Conservation (phyloP, 2,888 invertebrate genomes). For the Diarsia mendica region DNA sequence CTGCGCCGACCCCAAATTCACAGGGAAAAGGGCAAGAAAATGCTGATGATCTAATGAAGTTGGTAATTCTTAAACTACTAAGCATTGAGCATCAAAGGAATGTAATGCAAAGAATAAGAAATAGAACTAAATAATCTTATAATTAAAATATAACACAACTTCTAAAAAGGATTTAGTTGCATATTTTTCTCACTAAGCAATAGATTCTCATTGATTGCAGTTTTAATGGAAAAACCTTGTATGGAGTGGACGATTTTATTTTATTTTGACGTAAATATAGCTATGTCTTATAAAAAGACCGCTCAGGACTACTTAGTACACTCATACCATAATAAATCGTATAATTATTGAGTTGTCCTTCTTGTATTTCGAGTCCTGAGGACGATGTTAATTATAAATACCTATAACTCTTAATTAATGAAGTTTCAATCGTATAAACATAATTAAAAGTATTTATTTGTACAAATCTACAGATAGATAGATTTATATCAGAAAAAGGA, state of each 20-base stretch:
- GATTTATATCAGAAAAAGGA: background rate
- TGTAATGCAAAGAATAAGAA: background rate
- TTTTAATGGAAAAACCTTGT: conserved; percentile 51
- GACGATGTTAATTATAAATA: background rate
- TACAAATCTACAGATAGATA: background rate
- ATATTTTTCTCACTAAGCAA: background rate
- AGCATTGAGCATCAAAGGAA: background rate
- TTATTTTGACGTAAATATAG: conserved; percentile 31
- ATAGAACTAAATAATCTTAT: background rate
- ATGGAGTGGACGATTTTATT: conserved; percentile 18
- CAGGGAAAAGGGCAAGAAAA: too few relatives aligned
- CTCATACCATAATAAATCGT: conserved; percentile 28
- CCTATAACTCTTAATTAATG: background rate
- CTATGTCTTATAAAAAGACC: conserved; percentile 12
- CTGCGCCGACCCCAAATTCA: too few relatives aligned
- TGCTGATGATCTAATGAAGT: too few relatives aligned
- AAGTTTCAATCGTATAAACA: background rate
- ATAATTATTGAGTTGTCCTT: conserved; percentile 26
- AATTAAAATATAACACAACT: conserved; percentile 2
- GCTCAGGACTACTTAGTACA: conserved; percentile 6
- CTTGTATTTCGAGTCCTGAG: conserved; percentile 21
- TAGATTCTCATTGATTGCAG: conserved; percentile 31
- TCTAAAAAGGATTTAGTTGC: background rate
- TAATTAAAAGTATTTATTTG: background rate
- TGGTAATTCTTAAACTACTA: background rate